phyloP scores from a whole-genome alignment of 2,113 vertebrate species.

The Pangasianodon hypophthalmus region DNA sequence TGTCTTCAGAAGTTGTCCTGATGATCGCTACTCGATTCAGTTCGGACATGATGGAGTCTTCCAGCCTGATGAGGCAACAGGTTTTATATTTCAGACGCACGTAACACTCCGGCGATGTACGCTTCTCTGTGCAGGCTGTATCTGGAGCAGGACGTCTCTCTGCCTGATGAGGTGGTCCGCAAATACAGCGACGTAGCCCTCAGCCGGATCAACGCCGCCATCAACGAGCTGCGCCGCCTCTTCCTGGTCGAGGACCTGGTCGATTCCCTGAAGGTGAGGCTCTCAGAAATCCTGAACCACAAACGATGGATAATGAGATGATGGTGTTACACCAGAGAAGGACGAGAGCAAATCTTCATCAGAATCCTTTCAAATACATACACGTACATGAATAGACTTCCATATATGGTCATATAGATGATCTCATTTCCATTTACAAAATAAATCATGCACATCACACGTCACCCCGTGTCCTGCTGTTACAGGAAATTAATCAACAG shows the following conservation, averaged over 20 bases:
- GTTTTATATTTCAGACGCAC: background rate
- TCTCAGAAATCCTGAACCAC: background rate
- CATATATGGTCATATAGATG: background rate
- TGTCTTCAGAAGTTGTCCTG: background rate
- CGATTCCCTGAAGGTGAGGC: conserved; percentile 93
- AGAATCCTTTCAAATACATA: background rate
- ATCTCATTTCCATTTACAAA: background rate
- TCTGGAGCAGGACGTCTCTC: conserved; percentile 84
- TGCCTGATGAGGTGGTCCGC: conserved; percentile 86
- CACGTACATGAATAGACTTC: background rate
- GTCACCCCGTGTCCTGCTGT: background rate
- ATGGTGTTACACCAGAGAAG: background rate
- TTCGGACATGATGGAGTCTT: background rate
- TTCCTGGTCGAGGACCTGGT: conserved; percentile 97
- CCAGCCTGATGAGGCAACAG: background rate
- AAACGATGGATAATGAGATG: background rate
- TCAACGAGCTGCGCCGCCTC: conserved; percentile 85
- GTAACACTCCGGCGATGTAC: background rate
- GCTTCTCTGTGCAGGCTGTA: conserved; percentile 75
- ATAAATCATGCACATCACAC: background rate
- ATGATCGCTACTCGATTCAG: background rate
- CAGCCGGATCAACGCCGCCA: conserved; percentile 79
- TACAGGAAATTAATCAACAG: background rate
- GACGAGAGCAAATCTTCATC: background rate
- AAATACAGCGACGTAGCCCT: conserved; percentile 88